These are phyloP conservation scores for Congeria kusceri DNA, from an alignment of 2,888 invertebrate genomes.

Conservation along the genomic window DNA sequence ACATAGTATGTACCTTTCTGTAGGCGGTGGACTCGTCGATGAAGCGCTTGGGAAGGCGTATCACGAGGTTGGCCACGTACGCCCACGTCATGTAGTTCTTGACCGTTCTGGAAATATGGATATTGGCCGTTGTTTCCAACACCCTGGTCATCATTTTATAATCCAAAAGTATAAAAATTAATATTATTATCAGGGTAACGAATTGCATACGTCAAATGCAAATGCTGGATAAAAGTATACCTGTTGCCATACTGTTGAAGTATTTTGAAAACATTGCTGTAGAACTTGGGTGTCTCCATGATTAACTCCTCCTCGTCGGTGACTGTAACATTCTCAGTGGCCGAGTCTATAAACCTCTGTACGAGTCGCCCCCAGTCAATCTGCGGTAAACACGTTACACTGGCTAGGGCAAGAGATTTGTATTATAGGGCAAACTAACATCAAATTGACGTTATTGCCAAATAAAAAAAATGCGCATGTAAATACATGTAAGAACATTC, in stretches of 20 bases:
- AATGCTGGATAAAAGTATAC: no score
- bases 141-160: no score
- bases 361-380: constrained; percentile 38
- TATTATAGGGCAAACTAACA: no score
- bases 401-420: no score
- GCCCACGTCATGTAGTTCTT: constrained; percentile 93
- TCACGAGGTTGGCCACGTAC: constrained; percentile 90
- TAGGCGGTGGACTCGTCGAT: constrained; percentile 93
- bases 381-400: constrained; percentile 22
- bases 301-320: constrained; percentile 20
- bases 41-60: constrained; percentile 93
- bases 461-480: no score
- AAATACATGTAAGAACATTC: no score
- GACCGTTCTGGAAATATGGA: constrained; percentile 86
- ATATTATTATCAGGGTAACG: no score
- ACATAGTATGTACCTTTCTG: constrained; percentile 76
- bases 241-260: constrained; percentile 22
- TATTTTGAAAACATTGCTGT: constrained; percentile 27
- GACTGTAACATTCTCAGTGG: constrained; percentile 44
- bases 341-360: constrained; percentile 34
- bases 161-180: no score
- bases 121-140: no score
- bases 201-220: no score
- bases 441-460: no score
- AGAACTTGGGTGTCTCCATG: constrained; percentile 34